Evolutionary conservation across 2,797 vertebrate species (phyloP).

Genomic region (Phoeniculus purpureus): DNA sequence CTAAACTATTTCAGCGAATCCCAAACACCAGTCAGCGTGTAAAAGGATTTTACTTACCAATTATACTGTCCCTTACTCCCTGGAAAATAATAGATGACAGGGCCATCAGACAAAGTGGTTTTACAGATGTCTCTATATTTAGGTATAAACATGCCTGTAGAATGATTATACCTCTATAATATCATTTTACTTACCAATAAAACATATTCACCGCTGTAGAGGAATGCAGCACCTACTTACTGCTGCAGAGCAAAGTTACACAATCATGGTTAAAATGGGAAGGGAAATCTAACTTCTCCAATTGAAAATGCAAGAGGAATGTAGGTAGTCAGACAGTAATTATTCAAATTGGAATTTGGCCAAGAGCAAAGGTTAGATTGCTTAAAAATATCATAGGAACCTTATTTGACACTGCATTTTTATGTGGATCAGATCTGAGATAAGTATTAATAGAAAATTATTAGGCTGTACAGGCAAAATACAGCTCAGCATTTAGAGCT

Average conservation of each 20-base stretch:
- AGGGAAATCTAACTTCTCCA: constrained; percentile 42
- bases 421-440: constrained; percentile 36
- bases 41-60: not conserved
- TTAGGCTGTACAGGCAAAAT: constrained; percentile 45
- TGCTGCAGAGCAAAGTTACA: constrained; percentile 45
- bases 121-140: constrained; percentile 47
- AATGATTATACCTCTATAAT: constrained; percentile 38
- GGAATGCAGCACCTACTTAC: constrained; percentile 13
- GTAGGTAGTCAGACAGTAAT: constrained; percentile 59
- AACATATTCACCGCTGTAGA: not conserved
- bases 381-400: constrained; percentile 61
- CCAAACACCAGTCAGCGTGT: not conserved
- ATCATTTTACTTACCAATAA: constrained; percentile 41
- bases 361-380: constrained; percentile 63
- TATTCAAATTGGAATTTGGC: constrained; percentile 63
- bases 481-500: constrained; percentile 39
- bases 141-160: constrained; percentile 45
- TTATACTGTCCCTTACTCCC: not conserved
- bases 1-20: not conserved
- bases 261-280: constrained; percentile 42
- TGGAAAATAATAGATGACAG: constrained; percentile 67
- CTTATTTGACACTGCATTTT: constrained; percentile 65
- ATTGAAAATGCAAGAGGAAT: constrained; percentile 52
- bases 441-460: constrained; percentile 65
- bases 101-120: constrained; percentile 13